These are phyloP conservation scores for Engystomops pustulosus DNA, from an alignment of 2,113 vertebrate genomes.

Conservation along the genomic window DNA sequence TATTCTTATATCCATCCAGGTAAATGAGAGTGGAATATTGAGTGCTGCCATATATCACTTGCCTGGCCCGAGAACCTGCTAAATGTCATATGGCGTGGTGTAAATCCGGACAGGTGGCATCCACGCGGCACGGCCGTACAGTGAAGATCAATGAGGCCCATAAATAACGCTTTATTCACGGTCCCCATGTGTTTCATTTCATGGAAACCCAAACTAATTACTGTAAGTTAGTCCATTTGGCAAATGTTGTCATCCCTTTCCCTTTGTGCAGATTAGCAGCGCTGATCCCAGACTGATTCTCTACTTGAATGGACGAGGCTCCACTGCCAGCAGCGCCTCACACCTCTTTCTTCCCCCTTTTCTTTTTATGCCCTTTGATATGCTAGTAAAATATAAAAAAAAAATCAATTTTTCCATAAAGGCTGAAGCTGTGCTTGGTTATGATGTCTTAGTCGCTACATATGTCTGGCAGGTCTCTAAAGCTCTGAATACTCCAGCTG, in stretches of 20 bases:
- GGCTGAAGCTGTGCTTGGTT: not conserved
- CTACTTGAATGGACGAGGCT: not conserved
- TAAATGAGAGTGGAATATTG: constrained; percentile 8
- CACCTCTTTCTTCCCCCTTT: constrained; percentile 19
- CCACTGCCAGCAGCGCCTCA: constrained; percentile 33
- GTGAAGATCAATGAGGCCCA: not conserved
- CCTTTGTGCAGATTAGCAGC: constrained; percentile 46
- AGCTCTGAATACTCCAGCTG: not conserved
- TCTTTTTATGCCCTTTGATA: constrained; percentile 36
- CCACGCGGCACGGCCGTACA: not conserved
- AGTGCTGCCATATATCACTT: constrained; percentile 12
- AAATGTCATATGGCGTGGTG: constrained; percentile 18
- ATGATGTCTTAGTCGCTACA: not conserved
- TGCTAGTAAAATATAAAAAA: constrained; percentile 41
- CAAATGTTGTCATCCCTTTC: constrained; percentile 34
- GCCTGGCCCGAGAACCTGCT: constrained; percentile 18
- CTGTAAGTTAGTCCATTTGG: constrained; percentile 29
- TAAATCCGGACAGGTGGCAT: constrained; percentile 49
- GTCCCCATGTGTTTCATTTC: constrained; percentile 54
- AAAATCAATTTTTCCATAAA: constrained; percentile 44
- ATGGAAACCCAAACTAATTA: constrained; percentile 51
- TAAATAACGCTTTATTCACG: not conserved
- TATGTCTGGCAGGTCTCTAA: constrained; percentile 5
- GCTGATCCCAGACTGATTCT: constrained; percentile 23
- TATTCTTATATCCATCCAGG: constrained; percentile 1